Evolutionary conservation across 2,888 invertebrate species (phyloP).

Genomic region (Scaptomyza tumidula): DNA sequence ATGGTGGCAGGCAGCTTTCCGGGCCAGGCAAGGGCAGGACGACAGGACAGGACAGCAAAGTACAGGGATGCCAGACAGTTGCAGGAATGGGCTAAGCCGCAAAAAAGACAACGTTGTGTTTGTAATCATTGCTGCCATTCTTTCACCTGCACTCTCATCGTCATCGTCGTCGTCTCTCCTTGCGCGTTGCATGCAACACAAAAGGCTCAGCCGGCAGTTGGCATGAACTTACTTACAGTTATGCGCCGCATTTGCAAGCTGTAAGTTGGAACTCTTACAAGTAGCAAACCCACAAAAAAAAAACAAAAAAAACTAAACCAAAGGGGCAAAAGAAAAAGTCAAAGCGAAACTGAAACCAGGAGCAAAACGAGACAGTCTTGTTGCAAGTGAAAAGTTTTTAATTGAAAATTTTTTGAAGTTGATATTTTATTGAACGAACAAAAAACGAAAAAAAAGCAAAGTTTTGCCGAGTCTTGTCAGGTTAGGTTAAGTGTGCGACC

Average conservation of each 20-base stretch:
- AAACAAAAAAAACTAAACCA: background rate
- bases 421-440: conserved; percentile 66
- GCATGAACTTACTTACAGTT: conserved; percentile 68
- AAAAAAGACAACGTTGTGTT: conserved; percentile 33
- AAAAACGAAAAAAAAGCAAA: conserved; percentile 21
- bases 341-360: conserved; percentile 27
- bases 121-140: background rate
- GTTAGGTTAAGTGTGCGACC: conserved; percentile 49
- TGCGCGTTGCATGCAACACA: conserved; percentile 22
- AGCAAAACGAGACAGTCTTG: background rate
- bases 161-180: conserved; percentile 29
- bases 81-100: conserved; percentile 32
- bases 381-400: conserved; percentile 78
- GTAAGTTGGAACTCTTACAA: conserved; percentile 72
- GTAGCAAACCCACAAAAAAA: conserved; percentile 43
- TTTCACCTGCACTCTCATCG: conserved; percentile 6
- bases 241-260: conserved; percentile 66
- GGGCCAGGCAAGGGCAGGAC: conserved; percentile 6
- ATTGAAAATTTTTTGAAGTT: conserved; percentile 80
- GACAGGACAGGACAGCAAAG: background rate
- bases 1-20: conserved; percentile 42
- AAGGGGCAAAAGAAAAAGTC: conserved; percentile 32
- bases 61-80: conserved; percentile 36
- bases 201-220: conserved; percentile 46
- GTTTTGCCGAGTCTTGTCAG: conserved; percentile 32